These are phyloP conservation scores for Orthosia gothica DNA, from an alignment of 2,888 invertebrate genomes.

Conservation along the genomic window DNA sequence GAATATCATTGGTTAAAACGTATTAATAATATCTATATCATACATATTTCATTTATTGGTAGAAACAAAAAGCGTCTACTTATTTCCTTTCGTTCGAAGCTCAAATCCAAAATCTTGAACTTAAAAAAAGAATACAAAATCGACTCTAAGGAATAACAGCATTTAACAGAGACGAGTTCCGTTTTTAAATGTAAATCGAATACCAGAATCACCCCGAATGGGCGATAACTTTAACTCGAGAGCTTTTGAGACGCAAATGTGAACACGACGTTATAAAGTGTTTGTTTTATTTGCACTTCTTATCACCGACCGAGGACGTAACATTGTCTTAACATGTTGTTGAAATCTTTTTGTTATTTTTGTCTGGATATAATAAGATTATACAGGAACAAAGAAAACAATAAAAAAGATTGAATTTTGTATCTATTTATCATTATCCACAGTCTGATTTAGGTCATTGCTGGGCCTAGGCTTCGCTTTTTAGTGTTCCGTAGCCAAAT, in stretches of 20 bases:
- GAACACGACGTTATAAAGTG: constrained; percentile 53
- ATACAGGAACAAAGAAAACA: constrained; percentile 4
- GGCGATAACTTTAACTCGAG: constrained; percentile 43
- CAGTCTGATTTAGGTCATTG: no score
- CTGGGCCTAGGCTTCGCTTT: no score
- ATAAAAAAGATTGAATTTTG: background rate
- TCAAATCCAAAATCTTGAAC: constrained; percentile 15
- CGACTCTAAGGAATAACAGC: constrained; percentile 48
- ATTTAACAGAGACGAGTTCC: constrained; percentile 47
- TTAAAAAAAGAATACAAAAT: constrained; percentile 42
- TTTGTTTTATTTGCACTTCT: constrained; percentile 50
- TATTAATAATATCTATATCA: no score
- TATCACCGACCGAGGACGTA: constrained; percentile 36
- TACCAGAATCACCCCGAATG: constrained; percentile 39
- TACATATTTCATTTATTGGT: background rate
- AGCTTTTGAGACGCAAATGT: constrained; percentile 49
- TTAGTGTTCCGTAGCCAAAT: no score
- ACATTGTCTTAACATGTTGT: constrained; percentile 17
- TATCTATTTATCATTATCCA: no score
- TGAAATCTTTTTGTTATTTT: constrained; percentile 36
- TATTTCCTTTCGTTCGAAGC: background rate
- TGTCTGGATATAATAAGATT: background rate
- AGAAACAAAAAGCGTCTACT: background rate
- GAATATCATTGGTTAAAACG: no score
- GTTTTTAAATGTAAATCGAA: constrained; percentile 68